A percentile compares a stretch with the other conserved stretches of the same genome.
Conservation (phyloP, 2,888 invertebrate species). For the Drosophila cracens region DNA sequence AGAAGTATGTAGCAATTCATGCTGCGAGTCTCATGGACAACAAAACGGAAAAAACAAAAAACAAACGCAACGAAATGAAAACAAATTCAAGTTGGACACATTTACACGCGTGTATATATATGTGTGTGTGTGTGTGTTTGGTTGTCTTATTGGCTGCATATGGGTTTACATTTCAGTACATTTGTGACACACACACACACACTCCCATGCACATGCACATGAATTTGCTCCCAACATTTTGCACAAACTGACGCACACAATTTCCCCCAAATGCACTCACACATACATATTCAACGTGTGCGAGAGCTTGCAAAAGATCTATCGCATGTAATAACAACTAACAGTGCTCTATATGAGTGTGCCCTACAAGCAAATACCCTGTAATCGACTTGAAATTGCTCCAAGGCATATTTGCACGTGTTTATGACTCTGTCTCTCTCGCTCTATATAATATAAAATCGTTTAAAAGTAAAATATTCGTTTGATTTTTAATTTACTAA, state of each 20-base stretch:
- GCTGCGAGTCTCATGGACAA: conserved; percentile 67
- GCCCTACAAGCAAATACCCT: not conserved
- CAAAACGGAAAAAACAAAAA: conserved; percentile 16
- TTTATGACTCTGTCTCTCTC: not conserved
- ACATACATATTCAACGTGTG: conserved; percentile 4
- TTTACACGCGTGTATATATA: conserved; percentile 7
- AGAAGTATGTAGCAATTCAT: conserved; percentile 78
- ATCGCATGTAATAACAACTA: conserved; percentile 42
- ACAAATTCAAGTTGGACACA: conserved; percentile 63
- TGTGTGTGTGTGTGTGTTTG: conserved; percentile 11
- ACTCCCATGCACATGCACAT: conserved; percentile 1
- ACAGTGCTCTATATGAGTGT: not conserved
- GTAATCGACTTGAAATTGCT: too few species aligned
- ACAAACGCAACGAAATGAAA: conserved; percentile 48
- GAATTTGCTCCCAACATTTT: conserved; percentile 41
- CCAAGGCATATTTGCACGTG: not conserved
- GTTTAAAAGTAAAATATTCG: not conserved
- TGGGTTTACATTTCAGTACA: conserved; percentile 70
- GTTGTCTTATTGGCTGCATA: conserved; percentile 46
- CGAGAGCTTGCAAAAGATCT: conserved; percentile 62
- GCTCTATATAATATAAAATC: not conserved
- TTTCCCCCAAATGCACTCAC: conserved; percentile 47
- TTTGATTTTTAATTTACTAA: not conserved
- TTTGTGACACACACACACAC: conserved; percentile 34
- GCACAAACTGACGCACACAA: conserved; percentile 52